Base-by-base conservation (phyloP, 2,888 invertebrate species). In the Leuctra nigra region DNA sequence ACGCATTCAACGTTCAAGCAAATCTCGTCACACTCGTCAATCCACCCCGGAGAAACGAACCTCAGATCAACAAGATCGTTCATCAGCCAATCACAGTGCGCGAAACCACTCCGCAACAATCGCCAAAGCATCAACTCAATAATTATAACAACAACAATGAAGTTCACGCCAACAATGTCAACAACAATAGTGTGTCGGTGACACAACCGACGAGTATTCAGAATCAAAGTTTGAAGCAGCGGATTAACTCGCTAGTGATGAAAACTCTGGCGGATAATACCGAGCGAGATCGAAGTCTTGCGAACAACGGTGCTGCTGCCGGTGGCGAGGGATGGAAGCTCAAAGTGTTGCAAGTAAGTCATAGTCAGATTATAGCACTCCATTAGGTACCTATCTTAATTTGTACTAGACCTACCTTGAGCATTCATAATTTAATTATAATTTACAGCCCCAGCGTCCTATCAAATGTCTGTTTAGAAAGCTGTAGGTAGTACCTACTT, bases 1-100 rank as follows among this genome's bases (percentile, higher is more conserved):
- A 94, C 71, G 85, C 91, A 66, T 95, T 95, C 74, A 90, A 91
- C 70, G 91, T 96, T 61, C 93, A 95, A 70, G 83, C 91, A 54
- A 94, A 95, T 76, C 81, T 93, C 72, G 91, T 93, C 66, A 90
- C 90, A 57, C 74, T 92, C 63, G 80, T 91, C 65, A 44, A 39
- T 3, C 41, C 41, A 11, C 24, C 56, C 50, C 14, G 55, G 18
- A 47, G 53, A 38, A 50, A 29, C 50, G 50, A 50, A 85, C 84
- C 69, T 81, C 84, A 66, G 82, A 50, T 35, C 50, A 50, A 50
- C 33, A 33, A 33, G 22, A 18, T 35, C 14, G 20, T 16, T 11
- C 53, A 36, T n/a, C 52, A 56, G 16, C 22, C 35, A 13, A 24
- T 18, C 9, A 18, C 25, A 35, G 23, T 48, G 53, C 18, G 20